A percentile compares a stretch with the other conserved stretches of the same genome.
These are phyloP conservation scores for Sparidentex hasta DNA, from an alignment of 2,797 vertebrate genomes.

Conservation along the genomic window DNA sequence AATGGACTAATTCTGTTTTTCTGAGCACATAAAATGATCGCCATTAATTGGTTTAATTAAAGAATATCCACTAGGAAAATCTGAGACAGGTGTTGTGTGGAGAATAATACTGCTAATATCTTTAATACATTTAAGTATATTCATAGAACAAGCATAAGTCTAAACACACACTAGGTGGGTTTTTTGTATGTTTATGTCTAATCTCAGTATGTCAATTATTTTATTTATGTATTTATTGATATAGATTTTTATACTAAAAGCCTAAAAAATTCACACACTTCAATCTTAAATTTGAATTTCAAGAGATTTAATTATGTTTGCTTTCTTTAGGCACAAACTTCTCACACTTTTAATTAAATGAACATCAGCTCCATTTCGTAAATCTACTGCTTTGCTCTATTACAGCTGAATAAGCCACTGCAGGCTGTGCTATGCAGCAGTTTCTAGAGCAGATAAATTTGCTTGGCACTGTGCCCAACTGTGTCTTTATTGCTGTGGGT, in stretches of 20 bases:
- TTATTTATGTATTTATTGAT: too few relatives aligned
- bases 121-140: background rate
- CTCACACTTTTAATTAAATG: conserved; percentile 8
- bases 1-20: background rate
- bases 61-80: background rate
- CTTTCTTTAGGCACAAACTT: background rate
- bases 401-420: conserved; percentile 9
- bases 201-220: too few relatives aligned
- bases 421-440: conserved; percentile 25
- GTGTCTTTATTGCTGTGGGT: conserved; percentile 10
- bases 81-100: background rate
- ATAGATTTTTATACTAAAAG: background rate
- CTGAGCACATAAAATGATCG: background rate
- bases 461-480: conserved; percentile 13
- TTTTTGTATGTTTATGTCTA: background rate
- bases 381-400: background rate
- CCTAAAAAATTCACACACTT: background rate
- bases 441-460: conserved; percentile 18
- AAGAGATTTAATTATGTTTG: background rate
- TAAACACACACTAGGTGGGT: background rate
- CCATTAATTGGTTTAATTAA: background rate
- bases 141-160: background rate
- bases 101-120: background rate
- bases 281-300: background rate
- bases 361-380: background rate